These are phyloP conservation scores for Erinaceus europaeus DNA, from an alignment of 2,113 vertebrate genomes.

Conservation along the genomic window DNA sequence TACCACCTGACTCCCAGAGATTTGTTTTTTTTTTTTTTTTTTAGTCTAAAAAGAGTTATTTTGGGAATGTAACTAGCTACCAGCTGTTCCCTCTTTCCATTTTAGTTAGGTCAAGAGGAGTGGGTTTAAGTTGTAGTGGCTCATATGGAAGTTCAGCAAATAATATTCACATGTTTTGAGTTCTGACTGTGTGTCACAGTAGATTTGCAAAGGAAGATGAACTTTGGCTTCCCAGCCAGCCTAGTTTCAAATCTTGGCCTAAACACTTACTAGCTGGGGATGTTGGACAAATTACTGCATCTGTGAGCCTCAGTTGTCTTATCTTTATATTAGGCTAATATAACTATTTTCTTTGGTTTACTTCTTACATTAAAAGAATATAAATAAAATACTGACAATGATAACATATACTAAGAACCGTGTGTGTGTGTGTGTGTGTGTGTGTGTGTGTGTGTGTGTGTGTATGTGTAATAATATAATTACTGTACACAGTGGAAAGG, in stretches of 20 bases:
- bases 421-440: too few species aligned
- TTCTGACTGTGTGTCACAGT: neutral
- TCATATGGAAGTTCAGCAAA: neutral
- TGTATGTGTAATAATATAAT: neutral
- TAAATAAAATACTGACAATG: neutral
- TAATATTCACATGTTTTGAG: neutral
- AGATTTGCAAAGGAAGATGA: conserved; percentile 12
- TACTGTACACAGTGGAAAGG: neutral
- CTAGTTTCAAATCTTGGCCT: neutral
- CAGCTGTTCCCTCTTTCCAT: neutral
- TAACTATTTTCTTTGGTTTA: neutral
- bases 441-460: too few species aligned
- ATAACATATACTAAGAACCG: neutral
- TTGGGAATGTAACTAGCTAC: neutral
- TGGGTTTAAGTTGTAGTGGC: neutral
- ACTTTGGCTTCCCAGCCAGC: neutral
- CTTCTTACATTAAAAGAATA: conserved; percentile 25
- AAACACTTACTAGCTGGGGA: neutral
- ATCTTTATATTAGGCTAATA: neutral
- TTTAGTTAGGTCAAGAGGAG: neutral
- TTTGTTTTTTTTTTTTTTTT: conserved; percentile 45
- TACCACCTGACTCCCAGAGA: too few species aligned
- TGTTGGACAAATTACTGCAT: neutral
- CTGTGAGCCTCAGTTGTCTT: neutral
- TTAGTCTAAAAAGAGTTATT: too few species aligned